These are phyloP conservation scores for Lateolabrax maculatus DNA, from an alignment of 2,797 vertebrate genomes.

Conservation along the genomic window DNA sequence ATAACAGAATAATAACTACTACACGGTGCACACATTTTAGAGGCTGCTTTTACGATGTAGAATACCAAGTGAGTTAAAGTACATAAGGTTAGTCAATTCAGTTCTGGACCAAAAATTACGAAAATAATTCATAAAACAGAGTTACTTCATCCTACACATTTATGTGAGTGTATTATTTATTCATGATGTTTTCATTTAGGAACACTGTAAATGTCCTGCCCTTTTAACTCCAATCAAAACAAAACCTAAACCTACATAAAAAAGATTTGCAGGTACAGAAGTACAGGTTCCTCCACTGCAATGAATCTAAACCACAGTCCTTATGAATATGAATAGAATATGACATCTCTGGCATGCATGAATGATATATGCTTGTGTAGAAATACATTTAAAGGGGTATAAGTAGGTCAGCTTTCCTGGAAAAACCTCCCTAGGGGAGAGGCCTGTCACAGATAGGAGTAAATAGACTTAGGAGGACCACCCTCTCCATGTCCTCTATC, in stretches of 20 bases:
- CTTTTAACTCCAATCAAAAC: neutral
- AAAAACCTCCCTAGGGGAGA: constrained; percentile 71
- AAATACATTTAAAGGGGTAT: constrained; percentile 73
- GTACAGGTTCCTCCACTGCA: constrained; percentile 10
- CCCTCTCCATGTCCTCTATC: constrained; percentile 50
- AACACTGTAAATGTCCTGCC: neutral
- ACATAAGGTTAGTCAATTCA: neutral
- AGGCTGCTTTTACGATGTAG: neutral
- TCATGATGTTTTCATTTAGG: constrained; percentile 26
- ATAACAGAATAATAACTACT: constrained; percentile 14
- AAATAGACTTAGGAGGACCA: constrained; percentile 61
- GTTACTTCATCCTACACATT: constrained; percentile 23
- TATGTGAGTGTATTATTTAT: constrained; percentile 35
- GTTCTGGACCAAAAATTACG: neutral
- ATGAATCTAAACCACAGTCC: constrained; percentile 25
- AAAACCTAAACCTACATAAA: neutral
- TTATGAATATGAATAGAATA: constrained; percentile 19
- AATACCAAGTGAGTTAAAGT: constrained; percentile 11
- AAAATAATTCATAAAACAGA: constrained; percentile 40
- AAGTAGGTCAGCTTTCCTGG: constrained; percentile 84
- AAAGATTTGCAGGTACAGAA: constrained; percentile 1
- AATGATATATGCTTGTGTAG: constrained; percentile 73
- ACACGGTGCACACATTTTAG: constrained; percentile 1
- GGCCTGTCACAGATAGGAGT: constrained; percentile 68
- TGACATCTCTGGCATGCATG: constrained; percentile 60